phyloP scores from a whole-genome alignment of 2,113 vertebrate species.

The Tautogolabrus adspersus region DNA sequence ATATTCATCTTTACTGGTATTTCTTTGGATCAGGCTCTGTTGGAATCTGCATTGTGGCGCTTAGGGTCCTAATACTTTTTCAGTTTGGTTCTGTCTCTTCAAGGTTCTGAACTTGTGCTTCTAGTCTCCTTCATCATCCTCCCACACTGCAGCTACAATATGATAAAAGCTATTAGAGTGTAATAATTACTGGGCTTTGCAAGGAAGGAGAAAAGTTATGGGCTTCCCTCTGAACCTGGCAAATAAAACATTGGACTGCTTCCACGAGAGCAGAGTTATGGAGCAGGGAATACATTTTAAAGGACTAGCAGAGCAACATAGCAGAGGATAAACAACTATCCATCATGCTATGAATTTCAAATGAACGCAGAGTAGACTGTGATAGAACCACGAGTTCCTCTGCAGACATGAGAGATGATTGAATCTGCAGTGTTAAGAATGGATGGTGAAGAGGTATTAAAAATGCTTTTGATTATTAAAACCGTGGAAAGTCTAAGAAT shows the following conservation, averaged over 20 bases:
- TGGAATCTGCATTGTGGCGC: neutral
- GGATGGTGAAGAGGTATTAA: slow-evolving; percentile 6
- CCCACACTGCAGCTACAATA: slow-evolving; percentile 58
- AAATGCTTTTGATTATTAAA: slow-evolving; percentile 42
- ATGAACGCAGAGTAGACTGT: slow-evolving; percentile 31
- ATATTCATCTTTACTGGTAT: slow-evolving; percentile 5
- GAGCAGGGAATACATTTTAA: slow-evolving; percentile 62
- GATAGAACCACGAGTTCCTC: slow-evolving; percentile 18
- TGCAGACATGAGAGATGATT: slow-evolving; percentile 23
- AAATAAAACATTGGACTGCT: slow-evolving; percentile 65
- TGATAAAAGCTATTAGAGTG: slow-evolving; percentile 69
- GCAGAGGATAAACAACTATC: slow-evolving; percentile 63
- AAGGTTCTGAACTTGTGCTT: slow-evolving; percentile 37
- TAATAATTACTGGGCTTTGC: slow-evolving; percentile 65
- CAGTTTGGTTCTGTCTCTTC: slow-evolving; percentile 10
- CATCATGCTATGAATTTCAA: slow-evolving; percentile 52
- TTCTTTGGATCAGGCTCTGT: slow-evolving; percentile 15
- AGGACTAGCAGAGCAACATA: slow-evolving; percentile 49
- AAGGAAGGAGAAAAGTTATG: slow-evolving; percentile 58
- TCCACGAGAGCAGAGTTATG: slow-evolving; percentile 60
- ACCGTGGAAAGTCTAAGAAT: slow-evolving; percentile 15
- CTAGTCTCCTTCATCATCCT: slow-evolving; percentile 45
- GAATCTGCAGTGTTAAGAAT: slow-evolving; percentile 13
- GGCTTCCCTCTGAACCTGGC: slow-evolving; percentile 51
- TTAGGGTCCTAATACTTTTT: slow-evolving; percentile 4